Evolutionary conservation across 2,113 vertebrate genomes (phyloP).

Genomic region (Coryphaenoides rupestris): DNA sequence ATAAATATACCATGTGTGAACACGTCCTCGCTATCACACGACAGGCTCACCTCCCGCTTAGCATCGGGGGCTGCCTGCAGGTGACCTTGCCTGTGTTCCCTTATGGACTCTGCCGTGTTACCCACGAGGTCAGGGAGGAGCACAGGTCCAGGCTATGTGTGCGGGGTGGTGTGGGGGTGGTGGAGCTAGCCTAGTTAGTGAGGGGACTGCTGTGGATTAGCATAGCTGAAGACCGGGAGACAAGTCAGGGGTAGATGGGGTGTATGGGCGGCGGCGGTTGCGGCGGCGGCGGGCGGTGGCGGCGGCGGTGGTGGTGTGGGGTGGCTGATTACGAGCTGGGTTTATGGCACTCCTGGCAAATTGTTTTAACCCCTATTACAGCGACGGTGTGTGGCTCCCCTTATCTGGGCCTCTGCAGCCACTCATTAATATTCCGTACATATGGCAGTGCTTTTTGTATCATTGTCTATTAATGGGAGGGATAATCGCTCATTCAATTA

Average conservation of each 20-base stretch:
- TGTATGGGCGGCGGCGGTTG: no score
- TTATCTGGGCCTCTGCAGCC: conserved; percentile 95
- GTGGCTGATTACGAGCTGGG: conserved; percentile 16
- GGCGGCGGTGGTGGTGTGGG: neutral
- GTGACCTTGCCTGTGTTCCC: conserved; percentile 34
- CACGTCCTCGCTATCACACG: conserved; percentile 3
- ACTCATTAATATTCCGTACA: conserved; percentile 99
- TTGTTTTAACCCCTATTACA: conserved; percentile 79
- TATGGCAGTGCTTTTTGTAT: conserved; percentile 88
- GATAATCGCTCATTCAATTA: conserved; percentile 99
- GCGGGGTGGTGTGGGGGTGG: conserved; percentile 26
- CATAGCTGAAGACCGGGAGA: conserved; percentile 34
- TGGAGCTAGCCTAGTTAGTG: conserved; percentile 34
- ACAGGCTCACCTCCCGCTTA: conserved; percentile 36
- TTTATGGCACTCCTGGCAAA: conserved; percentile 47
- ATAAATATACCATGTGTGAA: neutral
- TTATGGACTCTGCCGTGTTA: conserved; percentile 33
- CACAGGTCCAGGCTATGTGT: conserved; percentile 40
- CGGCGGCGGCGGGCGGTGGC: no score
- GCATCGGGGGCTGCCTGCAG: conserved; percentile 45
- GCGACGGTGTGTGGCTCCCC: conserved; percentile 75
- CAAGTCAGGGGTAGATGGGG: conserved; percentile 2
- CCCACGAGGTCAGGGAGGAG: conserved; percentile 50
- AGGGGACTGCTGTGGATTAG: conserved; percentile 50
- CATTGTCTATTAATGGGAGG: conserved; percentile 96